Evolutionary conservation across 2,888 invertebrate species (phyloP).

Genomic region (Corbicula japonica): DNA sequence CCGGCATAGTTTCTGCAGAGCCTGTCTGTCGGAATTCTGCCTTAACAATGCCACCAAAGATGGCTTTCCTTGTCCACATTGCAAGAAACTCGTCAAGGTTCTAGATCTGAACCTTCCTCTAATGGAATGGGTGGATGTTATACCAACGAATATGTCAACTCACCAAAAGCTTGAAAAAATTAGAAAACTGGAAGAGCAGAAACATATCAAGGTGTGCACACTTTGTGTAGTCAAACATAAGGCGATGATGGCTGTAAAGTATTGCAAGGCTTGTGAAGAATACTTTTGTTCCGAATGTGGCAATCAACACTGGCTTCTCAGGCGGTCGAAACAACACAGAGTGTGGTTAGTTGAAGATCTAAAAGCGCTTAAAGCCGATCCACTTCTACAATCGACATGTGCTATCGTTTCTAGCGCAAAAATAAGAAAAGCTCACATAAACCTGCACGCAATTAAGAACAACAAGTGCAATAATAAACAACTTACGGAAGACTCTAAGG

Average conservation of each 20-base stretch:
- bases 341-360: conserved; percentile 52
- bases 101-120: conserved; percentile 39
- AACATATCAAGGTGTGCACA: conserved; percentile 25
- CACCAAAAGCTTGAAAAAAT: conserved; percentile 44
- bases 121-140: conserved; percentile 41
- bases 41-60: conserved; percentile 32
- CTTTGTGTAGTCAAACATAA: conserved; percentile 49
- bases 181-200: conserved; percentile 11
- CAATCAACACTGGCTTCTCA: conserved; percentile 58
- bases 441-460: neutral
- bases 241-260: conserved; percentile 37
- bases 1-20: conserved; percentile 46
- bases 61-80: conserved; percentile 47
- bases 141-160: conserved; percentile 38
- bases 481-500: conserved; percentile 11
- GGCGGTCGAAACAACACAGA: conserved; percentile 52
- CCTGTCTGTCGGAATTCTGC: conserved; percentile 50
- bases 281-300: conserved; percentile 64
- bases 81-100: conserved; percentile 14
- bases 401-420: conserved; percentile 42
- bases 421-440: neutral
- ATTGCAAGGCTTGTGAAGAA: conserved; percentile 61
- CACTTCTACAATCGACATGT: conserved; percentile 37
- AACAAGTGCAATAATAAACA: neutral
- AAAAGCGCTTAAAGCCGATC: conserved; percentile 40